Base-by-base conservation (phyloP, 2,797 vertebrate species). In the Anolis apletophallus region DNA sequence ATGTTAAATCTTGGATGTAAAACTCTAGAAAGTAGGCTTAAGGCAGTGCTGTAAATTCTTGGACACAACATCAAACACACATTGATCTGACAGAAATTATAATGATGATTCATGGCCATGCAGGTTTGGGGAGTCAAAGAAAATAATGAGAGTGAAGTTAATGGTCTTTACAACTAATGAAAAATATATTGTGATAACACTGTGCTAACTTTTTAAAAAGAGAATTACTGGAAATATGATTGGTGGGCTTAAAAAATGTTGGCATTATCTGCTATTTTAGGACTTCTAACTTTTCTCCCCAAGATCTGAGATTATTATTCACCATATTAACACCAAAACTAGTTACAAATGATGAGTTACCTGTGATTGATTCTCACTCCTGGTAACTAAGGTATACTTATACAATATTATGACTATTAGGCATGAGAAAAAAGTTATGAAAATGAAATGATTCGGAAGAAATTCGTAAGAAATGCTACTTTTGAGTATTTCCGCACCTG, bases 11-110 rank as follows among this genome's bases (percentile, higher is more conserved):
- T 89, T 84, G 86, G 34, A 83, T 50, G 86, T 77, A 69, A 90
- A 91, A 91, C 23, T 40, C 5, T 92, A 75, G 59, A 90, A 88
- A 94, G 85, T 87, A 93, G 94, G 89, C 46, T 93, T 91, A 84
- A 89, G 40, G 50, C 84, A 80, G 81, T 32, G 59, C 80, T 72
- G 2, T 87, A 93, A 90, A 93, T 87, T 86, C 11, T 89, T 86
- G 72, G 90, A 81, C 59, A 85, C 59, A 84, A 54, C 50, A 86
- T 85, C 90, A 92, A 93, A 93, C 85, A 59, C 92, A 83, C 67
- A 88, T 32, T 57, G 72, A 89, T 85, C 72, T 89, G 93, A 87
- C 6, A 89, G 21, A 86, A 69, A 71, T 90, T 88, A 77, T 84
- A 93, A 80, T 52, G 88, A 23, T 76, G 83, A 87, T 81, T 91